Evolutionary conservation across 2,113 vertebrate genomes (phyloP).

Genomic region (Melospiza georgiana): DNA sequence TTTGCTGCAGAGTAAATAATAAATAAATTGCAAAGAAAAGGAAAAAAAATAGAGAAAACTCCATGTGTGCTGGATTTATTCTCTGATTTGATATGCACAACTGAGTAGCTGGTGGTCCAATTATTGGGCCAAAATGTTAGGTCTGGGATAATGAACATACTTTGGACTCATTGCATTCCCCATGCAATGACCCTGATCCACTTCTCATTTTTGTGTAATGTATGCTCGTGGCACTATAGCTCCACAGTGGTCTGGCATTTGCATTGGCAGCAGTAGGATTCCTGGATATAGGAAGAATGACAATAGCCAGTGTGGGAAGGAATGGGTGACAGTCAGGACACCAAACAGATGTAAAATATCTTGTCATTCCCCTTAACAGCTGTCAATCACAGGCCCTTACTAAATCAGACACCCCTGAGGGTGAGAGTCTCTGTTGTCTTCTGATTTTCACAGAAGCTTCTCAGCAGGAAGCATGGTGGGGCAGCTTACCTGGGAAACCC

Average conservation of each 20-base stretch:
- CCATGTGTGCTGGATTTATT: background rate
- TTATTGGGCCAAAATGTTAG: background rate
- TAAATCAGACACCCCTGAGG: conserved; percentile 73
- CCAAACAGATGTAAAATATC: conserved; percentile 87
- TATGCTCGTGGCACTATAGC: conserved; percentile 57
- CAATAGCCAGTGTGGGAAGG: conserved; percentile 76
- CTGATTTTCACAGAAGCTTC: conserved; percentile 68
- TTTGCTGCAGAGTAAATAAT: background rate
- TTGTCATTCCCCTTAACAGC: conserved; percentile 77
- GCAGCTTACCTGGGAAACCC: conserved; percentile 68
- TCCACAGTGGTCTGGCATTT: conserved; percentile 73
- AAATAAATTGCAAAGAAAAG: background rate
- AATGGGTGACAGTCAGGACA: conserved; percentile 74
- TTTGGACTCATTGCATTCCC: conserved; percentile 68
- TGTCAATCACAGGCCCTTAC: conserved; percentile 75
- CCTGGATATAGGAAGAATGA: conserved; percentile 76
- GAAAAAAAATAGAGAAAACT: background rate
- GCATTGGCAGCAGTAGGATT: conserved; percentile 60
- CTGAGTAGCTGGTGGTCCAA: background rate
- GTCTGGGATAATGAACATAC: conserved; percentile 64
- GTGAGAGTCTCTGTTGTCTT: conserved; percentile 46
- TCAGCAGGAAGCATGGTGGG: conserved; percentile 67
- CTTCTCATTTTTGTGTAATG: conserved; percentile 67
- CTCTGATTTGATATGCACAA: background rate
- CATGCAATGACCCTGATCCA: conserved; percentile 62